Conservation (phyloP, 2,888 invertebrate genomes). For the Hirtodrosophila histrioides region DNA sequence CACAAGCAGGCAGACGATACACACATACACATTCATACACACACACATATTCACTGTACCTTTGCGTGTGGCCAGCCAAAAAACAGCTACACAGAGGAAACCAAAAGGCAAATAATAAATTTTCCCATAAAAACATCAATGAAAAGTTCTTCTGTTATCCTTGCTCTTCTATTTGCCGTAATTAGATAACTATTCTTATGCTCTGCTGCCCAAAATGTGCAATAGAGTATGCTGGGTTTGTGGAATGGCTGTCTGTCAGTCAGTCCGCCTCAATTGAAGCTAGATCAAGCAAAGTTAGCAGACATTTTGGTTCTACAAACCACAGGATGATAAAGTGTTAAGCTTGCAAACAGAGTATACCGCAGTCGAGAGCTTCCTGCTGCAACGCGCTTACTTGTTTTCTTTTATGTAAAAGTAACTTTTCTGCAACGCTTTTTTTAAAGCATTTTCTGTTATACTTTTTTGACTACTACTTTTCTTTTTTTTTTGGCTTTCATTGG, state of each 20-base stretch:
- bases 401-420: slow-evolving; percentile 12
- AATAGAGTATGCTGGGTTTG: not conserved
- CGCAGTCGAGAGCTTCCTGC: no score
- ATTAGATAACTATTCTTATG: slow-evolving; percentile 40
- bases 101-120: slow-evolving; percentile 52
- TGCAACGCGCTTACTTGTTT: not conserved
- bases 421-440: slow-evolving; percentile 26
- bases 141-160: slow-evolving; percentile 54
- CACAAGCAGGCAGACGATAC: slow-evolving; percentile 21
- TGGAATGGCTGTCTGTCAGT: not conserved
- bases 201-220: no score
- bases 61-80: slow-evolving; percentile 60
- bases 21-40: slow-evolving; percentile 5
- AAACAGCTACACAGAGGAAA: slow-evolving; percentile 54
- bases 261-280: no score
- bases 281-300: no score
- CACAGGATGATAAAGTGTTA: no score
- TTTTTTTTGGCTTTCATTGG: slow-evolving; percentile 38
- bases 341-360: no score
- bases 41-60: slow-evolving; percentile 23
- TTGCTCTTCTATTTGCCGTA: slow-evolving; percentile 31
- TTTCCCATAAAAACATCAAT: slow-evolving; percentile 74
- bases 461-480: slow-evolving; percentile 24
- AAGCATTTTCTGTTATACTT: slow-evolving; percentile 33
- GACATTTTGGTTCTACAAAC: no score